Percentiles rank a stretch among this genome's conserved stretches.
These are phyloP conservation scores for Dreissena rostriformis DNA, from an alignment of 1,140 invertebrate species.

Conservation along the genomic window DNA sequence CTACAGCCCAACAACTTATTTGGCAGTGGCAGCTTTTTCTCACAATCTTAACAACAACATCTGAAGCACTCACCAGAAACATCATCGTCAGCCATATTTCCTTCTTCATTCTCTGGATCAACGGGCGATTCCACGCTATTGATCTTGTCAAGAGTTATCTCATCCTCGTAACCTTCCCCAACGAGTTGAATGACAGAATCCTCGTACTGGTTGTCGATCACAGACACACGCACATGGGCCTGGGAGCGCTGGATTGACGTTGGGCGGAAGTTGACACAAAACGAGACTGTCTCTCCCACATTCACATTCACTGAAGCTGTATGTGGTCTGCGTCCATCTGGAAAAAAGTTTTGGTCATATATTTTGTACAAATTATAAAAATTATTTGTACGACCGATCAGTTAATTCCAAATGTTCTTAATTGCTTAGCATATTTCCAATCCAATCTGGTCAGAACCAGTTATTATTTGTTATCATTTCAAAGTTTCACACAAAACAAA, in stretches of 20 bases:
- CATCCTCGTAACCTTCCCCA: constrained; percentile 81
- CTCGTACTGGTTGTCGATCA: constrained; percentile 81
- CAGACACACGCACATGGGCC: constrained; percentile 76
- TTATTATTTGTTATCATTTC: not conserved
- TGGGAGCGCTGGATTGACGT: constrained; percentile 72
- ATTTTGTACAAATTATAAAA: not conserved
- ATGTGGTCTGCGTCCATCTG: constrained; percentile 73
- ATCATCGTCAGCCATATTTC: constrained; percentile 77
- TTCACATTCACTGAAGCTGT: constrained; percentile 78
- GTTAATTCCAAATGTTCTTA: too few species aligned
- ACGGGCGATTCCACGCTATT: constrained; percentile 61
- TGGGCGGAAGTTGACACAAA: constrained; percentile 77
- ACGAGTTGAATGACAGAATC: constrained; percentile 80
- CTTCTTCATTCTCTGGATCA: constrained; percentile 71
- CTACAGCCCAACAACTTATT: too few species aligned
- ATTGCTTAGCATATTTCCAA: not conserved
- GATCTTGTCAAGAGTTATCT: constrained; percentile 80
- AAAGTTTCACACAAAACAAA: not conserved
- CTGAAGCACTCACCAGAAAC: constrained; percentile 75
- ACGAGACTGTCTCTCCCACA: constrained; percentile 74
- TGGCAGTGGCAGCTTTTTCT: too few species aligned
- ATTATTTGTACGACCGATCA: too few species aligned
- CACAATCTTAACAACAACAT: not conserved
- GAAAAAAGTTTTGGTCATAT: constrained; percentile 6
- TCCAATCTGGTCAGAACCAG: not conserved